Conservation (phyloP, 1,140 invertebrate genomes). For the Hyles vespertilio region DNA sequence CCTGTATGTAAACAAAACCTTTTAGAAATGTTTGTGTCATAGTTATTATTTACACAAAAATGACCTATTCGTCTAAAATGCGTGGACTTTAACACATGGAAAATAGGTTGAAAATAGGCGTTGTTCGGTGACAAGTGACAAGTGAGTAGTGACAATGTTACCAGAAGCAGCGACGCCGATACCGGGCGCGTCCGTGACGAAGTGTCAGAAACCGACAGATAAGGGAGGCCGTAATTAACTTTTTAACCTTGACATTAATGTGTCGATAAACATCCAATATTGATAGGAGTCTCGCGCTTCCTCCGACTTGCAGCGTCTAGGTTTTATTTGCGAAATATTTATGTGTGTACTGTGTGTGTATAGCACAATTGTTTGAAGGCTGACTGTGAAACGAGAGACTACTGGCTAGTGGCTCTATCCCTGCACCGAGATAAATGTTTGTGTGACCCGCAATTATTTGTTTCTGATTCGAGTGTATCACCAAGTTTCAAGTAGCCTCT, state of each 20-base stretch:
- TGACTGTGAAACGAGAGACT: too few species aligned
- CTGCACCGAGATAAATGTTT: not conserved
- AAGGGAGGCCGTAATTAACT: conserved; percentile 17
- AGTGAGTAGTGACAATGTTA: not conserved
- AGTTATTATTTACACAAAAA: too few species aligned
- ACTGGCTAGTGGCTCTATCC: too few species aligned
- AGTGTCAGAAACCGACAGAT: conserved; percentile 5
- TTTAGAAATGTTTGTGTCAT: too few species aligned
- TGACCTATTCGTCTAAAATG: too few species aligned
- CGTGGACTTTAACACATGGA: too few species aligned
- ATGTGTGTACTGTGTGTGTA: too few species aligned
- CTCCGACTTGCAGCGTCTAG: too few species aligned
- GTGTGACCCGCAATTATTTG: not conserved
- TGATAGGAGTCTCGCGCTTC: not conserved
- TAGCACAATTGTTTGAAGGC: too few species aligned
- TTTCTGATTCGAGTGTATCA: not conserved
- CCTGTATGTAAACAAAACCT: too few species aligned
- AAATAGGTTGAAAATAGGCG: too few species aligned
- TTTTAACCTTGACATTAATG: conserved; percentile 31
- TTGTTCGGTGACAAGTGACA: not conserved
- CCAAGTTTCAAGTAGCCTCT: not conserved
- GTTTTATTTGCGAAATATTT: too few species aligned
- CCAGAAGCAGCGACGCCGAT: not conserved
- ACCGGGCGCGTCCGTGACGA: not conserved
- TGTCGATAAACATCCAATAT: conserved; percentile 5